Base-by-base conservation (phyloP, 2,113 vertebrate species). In the Mystacornis crossleyi region DNA sequence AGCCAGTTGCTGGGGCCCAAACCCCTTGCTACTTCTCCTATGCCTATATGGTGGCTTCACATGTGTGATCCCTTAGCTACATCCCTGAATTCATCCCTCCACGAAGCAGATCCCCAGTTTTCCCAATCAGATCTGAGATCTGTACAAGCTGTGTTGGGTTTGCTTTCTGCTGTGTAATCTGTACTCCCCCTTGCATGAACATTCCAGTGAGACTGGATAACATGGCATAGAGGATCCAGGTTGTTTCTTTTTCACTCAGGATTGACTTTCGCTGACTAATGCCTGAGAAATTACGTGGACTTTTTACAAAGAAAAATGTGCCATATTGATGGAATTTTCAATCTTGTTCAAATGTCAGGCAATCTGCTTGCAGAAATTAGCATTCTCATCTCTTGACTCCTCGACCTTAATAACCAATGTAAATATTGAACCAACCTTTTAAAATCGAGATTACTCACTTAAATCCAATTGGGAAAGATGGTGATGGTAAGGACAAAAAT, bases 351-450 rank as follows among this genome's bases (percentile, higher is more conserved):
- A 96, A 97, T 96, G 94, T 95, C 95, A 97, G 86, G 60, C 92
- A 98, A 91, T 79, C 86, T 91, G 58, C 91, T 92, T 42, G 66
- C 57, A 77, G 86, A 92, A 95, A 93, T 95, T 90, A 95, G 18
- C 2, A 6, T 93, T 95, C 81, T 95, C 61, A 40, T 95, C 90
- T 92, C 88, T 89, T 96, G 86, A 91, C 97, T 97, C 60, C 73
- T 54, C 8, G 12, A 57, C 79, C 71, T 95, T 89, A 75, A 94
- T 81, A 95, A 81, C 48, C 80, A 64, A 90, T 73, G 29, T 48
- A 95, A 96, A 90, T 96, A 97, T 38, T 36, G 69, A 98, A 70
- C 95, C 95, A 97, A 94, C 53, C 67, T 96, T 97, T 97, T 74
- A 94, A 93, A 96, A 75, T 18, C 74, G n/a, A 97, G 82, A 89